Base-by-base conservation (phyloP, 2,888 invertebrate species). In the Drosophila borborema region DNA sequence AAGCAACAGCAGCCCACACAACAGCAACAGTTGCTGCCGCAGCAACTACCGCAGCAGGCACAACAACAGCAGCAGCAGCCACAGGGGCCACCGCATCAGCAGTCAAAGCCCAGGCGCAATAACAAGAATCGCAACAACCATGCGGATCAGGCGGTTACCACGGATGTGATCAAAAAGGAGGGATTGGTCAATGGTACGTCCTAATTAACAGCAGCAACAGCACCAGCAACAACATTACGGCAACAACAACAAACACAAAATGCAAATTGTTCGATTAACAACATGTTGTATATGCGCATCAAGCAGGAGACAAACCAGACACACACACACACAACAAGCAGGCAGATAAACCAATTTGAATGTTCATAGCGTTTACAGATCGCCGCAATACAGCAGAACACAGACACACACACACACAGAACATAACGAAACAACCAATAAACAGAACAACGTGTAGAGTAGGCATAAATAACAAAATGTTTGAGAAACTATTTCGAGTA, bases 151-250 rank as follows among this genome's bases (percentile, higher is more conserved):
- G 53, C 43, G 45, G 56, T 83, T 64, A 69, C 86, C 76, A 84
- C 90, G 78, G 91, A 92, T 79, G 86, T 83, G 76, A 82, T 89
- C 54, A 92, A 93, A 84, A 92, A 92, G 79, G 93, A 93, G 77
- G 84, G 92, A 64, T 86, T 93, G 80, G 93, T 93, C 68, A 93
- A 93, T 86, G 93, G 93, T 81, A 92, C 92, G 81, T 93, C 93
- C 91, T 93, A 93, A 91, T 43, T 31, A 64, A 10, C 41, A 51
- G 49, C 64, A 64, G n/a, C 16, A 66, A 31, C 63, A 66, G 49
- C 49, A 51, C 56, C 65, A 63, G 31, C 46, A 59, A 9, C 54
- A 68, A 36, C 59, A 59, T 12, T 34, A 49, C 53, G 61, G 38
- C 74, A 62, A 40, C 58, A 73, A 38, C 58, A 68, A 48, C 58